Percentiles rank a stretch among this genome's conserved stretches.
These are phyloP conservation scores for Brachystomella parvula DNA, from an alignment of 1,140 invertebrate species.

Conservation along the genomic window DNA sequence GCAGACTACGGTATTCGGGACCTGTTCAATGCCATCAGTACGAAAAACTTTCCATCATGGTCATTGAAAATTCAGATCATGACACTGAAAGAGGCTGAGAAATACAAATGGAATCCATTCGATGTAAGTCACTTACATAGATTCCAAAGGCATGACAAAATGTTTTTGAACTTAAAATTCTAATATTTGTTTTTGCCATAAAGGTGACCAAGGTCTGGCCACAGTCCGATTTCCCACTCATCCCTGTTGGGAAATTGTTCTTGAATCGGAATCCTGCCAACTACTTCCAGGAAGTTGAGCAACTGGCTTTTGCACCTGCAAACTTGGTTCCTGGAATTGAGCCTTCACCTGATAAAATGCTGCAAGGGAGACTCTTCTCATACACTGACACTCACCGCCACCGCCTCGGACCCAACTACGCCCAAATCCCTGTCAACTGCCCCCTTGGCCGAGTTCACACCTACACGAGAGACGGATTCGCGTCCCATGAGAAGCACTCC, in stretches of 20 bases:
- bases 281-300: constrained; percentile 56
- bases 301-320: constrained; percentile 57
- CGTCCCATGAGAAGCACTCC: constrained; percentile 36
- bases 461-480: constrained; percentile 55
- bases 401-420: constrained; percentile 56
- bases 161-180: not conserved
- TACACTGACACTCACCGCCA: constrained; percentile 61
- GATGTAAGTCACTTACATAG: too few relatives aligned
- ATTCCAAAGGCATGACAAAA: not conserved
- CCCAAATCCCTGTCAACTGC: constrained; percentile 59
- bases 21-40: constrained; percentile 64
- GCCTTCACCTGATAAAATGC: constrained; percentile 58
- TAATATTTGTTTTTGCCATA: too few relatives aligned
- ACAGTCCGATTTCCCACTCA: constrained; percentile 54
- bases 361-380: constrained; percentile 57
- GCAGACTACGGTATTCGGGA: constrained; percentile 65
- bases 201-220: constrained; percentile 48
- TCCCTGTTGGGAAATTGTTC: constrained; percentile 54
- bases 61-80: constrained; percentile 58
- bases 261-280: constrained; percentile 53
- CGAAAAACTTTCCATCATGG: constrained; percentile 62
- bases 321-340: constrained; percentile 58
- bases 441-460: constrained; percentile 48
- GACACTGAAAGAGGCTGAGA: constrained; percentile 64
- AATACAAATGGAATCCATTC: constrained; percentile 45